Evolutionary conservation across 2,113 vertebrate genomes (phyloP).

Genomic region (Rhinolophus sinicus): DNA sequence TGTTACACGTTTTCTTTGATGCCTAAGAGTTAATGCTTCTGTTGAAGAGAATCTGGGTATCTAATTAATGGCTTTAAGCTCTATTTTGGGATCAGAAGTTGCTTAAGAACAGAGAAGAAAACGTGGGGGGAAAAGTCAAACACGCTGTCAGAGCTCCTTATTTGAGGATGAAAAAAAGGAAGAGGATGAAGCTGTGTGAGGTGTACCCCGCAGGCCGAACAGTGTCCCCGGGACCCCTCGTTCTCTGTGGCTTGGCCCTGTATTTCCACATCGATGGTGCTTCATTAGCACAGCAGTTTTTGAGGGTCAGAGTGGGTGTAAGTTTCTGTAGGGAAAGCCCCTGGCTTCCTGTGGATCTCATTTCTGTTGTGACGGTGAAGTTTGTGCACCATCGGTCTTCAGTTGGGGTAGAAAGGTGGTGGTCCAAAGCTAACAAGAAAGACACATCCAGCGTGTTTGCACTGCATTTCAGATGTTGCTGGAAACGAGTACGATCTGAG

Average conservation of each 20-base stretch:
- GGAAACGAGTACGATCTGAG: constrained; percentile 96
- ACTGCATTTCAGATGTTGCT: constrained; percentile 86
- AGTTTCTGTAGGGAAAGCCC: neutral
- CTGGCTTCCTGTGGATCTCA: neutral
- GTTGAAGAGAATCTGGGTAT: neutral
- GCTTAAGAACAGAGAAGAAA: neutral
- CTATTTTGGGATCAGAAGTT: neutral
- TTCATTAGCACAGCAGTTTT: accelerated
- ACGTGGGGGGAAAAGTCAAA: neutral
- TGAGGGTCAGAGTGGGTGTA: accelerated
- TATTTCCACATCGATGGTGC: accelerated
- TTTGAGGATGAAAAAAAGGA: neutral
- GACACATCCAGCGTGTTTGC: accelerated
- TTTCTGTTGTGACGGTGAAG: accelerated
- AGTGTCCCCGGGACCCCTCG: accelerated
- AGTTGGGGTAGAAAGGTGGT: accelerated
- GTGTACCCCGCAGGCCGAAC: accelerated
- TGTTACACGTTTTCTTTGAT: neutral
- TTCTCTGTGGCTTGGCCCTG: neutral
- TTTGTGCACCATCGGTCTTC: accelerated
- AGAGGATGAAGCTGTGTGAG: accelerated
- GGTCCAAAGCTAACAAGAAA: accelerated
- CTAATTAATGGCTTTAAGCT: neutral
- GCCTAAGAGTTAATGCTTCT: neutral
- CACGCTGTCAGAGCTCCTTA: neutral